These are phyloP conservation scores for Crotalus tigris DNA, from an alignment of 2,113 vertebrate genomes.

Conservation along the genomic window DNA sequence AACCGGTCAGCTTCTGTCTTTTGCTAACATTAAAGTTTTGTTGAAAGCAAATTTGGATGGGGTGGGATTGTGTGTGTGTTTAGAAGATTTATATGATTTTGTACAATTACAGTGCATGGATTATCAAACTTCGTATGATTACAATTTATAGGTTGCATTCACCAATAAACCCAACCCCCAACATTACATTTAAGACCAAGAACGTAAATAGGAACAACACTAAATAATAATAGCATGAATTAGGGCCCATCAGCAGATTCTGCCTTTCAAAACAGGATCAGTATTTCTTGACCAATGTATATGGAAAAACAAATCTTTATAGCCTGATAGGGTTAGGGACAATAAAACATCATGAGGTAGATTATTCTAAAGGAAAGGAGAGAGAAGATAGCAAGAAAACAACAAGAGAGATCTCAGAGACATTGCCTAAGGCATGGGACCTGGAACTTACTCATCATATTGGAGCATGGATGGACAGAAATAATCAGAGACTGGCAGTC, in stretches of 20 bases:
- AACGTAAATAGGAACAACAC: neutral
- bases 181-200: neutral
- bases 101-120: neutral
- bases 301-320: neutral
- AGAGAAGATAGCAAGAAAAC: too few relatives aligned
- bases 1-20: neutral
- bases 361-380: neutral
- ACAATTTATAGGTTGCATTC: neutral
- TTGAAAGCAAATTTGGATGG: neutral
- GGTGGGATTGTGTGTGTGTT: neutral
- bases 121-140: neutral
- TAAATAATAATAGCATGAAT: neutral
- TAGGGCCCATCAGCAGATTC: neutral
- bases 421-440: neutral
- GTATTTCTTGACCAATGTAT: neutral
- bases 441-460: neutral
- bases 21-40: neutral
- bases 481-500: neutral
- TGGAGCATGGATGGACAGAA: neutral
- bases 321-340: neutral
- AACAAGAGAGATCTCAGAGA: neutral
- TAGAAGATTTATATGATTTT: neutral
- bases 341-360: neutral
- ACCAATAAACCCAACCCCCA: neutral
- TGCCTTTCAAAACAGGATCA: neutral